These are phyloP conservation scores for Xanthorhoe spadicearia DNA, from an alignment of 2,888 invertebrate genomes.

Conservation along the genomic window DNA sequence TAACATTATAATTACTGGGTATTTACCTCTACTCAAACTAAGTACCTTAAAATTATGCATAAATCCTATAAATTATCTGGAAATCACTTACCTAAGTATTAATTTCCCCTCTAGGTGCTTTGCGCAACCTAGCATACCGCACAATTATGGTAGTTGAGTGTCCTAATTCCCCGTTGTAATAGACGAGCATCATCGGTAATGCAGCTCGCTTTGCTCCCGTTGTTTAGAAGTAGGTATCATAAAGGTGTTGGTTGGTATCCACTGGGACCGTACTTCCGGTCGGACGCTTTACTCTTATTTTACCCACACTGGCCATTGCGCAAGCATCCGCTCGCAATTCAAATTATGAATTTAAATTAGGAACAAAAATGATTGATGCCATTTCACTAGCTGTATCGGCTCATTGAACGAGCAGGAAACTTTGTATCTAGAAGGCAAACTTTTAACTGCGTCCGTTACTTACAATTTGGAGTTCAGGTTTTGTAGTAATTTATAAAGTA, in stretches of 20 bases:
- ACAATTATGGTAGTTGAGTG: constrained; percentile 49
- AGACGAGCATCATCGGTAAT: constrained; percentile 55
- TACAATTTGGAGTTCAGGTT: constrained; percentile 30
- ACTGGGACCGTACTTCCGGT: constrained; percentile 67
- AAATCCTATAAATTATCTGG: constrained; percentile 48
- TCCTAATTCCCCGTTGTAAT: constrained; percentile 55
- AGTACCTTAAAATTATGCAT: constrained; percentile 34
- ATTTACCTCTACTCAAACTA: constrained; percentile 22
- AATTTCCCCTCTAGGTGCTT: constrained; percentile 40
- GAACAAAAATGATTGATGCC: constrained; percentile 49
- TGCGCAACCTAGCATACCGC: constrained; percentile 49
- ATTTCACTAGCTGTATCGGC: constrained; percentile 41
- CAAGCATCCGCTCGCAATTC: constrained; percentile 71
- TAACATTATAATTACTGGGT: background rate
- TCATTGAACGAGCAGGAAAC: constrained; percentile 40
- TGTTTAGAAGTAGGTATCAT: constrained; percentile 64
- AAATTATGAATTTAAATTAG: constrained; percentile 56
- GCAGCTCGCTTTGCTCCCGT: constrained; percentile 47
- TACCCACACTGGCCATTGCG: constrained; percentile 61
- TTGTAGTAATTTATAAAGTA: constrained; percentile 15
- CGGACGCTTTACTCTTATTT: constrained; percentile 63
- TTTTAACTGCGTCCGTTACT: constrained; percentile 39
- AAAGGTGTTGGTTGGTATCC: constrained; percentile 45
- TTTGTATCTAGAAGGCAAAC: constrained; percentile 37
- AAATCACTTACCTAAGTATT: constrained; percentile 42